Conservation (phyloP, 2,113 vertebrate species). For the Rutilus rutilus region DNA sequence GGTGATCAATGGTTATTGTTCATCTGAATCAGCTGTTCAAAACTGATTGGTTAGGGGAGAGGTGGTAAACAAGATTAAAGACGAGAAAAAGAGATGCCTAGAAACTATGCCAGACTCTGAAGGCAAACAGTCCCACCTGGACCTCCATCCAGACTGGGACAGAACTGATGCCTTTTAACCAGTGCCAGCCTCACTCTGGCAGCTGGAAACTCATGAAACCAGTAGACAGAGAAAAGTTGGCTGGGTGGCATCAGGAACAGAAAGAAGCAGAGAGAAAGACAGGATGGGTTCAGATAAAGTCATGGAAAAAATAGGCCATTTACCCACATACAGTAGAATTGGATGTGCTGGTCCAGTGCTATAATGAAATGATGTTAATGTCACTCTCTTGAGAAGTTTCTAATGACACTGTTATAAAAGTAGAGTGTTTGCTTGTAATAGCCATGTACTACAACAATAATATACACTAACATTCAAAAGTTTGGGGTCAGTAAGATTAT, state of each 20-base stretch:
- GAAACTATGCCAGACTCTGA: not conserved
- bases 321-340: not conserved
- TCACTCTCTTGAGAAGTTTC: not conserved
- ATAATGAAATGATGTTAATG: not conserved
- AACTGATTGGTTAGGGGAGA: not conserved
- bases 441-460: not conserved
- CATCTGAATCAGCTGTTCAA: not conserved
- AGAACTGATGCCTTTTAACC: constrained; percentile 6
- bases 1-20: not conserved
- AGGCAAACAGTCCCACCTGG: constrained; percentile 28
- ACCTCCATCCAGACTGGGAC: constrained; percentile 22
- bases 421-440: not conserved
- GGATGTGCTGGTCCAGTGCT: not conserved
- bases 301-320: not conserved
- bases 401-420: constrained; percentile 20
- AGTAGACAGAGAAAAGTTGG: not conserved
- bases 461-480: not conserved
- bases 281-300: not conserved
- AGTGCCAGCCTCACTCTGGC: not conserved
- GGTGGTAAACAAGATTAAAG: constrained; percentile 13
- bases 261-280: not conserved
- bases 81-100: not conserved
- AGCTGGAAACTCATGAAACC: constrained; percentile 11
- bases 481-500: too few relatives aligned
- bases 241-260: constrained; percentile 18